Base-by-base conservation (phyloP, 2,888 invertebrate species). In the Cheilosia vernalis region DNA sequence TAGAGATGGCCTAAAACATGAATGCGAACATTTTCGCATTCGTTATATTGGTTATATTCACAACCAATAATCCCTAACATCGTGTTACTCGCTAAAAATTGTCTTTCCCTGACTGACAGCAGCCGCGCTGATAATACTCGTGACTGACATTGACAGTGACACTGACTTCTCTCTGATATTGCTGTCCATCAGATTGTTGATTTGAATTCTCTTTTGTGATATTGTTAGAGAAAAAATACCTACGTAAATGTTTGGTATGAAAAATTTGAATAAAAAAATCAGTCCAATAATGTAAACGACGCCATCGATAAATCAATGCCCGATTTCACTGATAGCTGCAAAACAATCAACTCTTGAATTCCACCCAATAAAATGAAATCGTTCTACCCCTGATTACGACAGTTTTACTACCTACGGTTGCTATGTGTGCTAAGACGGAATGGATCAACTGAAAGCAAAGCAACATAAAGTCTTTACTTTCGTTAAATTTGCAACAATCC, bases 321-420 rank as follows among this genome's bases (percentile, higher is more conserved):
- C 19, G 19, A 51, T 55, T 56, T 24, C 49, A 24, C 47, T 44
- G 19, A 15, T 44, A 37, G 47, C 40, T 37, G 74, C 37, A 40
- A 56, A 47, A 58, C 51, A 58, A 74, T 64, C 37, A 64, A 66
- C 64, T 24, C 15, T 30, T 37, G 73, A 63, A 64, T 56, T 33
- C 21, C 74, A 64, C 58, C 6, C 66, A 66, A 76, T 76, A 40
- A 58, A 58, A 44, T 7, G 4, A 13, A 74, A 74, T 64, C 49
- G 64, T 47, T 44, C n/a, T 64, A 40, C 27, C 30, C 55, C 27
- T 30, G 17, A 64, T 74, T 64, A 74, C 47, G 74, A 74, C 37
- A 4, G 56, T 56, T 56, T 74, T 64, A 49, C 56, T 55, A 47
- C 55, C 49, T 55, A 47, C 55, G 19, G 6, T 49, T 42, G 60